phyloP scores from a whole-genome alignment of 2,113 vertebrate genomes.

The Piaya cayana region DNA sequence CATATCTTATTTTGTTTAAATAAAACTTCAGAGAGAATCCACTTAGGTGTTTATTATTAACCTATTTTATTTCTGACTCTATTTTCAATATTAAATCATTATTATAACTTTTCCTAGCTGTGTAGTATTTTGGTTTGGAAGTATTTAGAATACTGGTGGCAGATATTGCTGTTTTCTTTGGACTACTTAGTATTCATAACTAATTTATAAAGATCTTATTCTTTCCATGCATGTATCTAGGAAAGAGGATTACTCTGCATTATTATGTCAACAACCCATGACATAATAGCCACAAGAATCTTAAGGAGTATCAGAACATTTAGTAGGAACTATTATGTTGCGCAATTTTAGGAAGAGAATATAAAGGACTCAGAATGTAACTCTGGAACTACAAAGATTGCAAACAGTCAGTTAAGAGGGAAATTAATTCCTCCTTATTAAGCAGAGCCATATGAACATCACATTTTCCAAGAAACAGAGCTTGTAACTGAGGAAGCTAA shows the following conservation, averaged over 20 bases:
- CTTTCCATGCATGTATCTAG: background rate
- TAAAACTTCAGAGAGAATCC: background rate
- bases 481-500: background rate
- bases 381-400: background rate
- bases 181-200: background rate
- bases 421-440: slow-evolving; percentile 22
- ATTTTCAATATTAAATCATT: background rate
- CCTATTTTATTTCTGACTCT: background rate
- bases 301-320: background rate
- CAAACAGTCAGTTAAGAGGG: background rate
- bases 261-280: background rate
- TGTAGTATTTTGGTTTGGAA: background rate
- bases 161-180: background rate
- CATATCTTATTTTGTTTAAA: background rate
- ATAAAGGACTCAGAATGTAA: slow-evolving; percentile 1
- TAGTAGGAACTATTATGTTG: background rate
- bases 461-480: slow-evolving; percentile 29
- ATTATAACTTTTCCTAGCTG: background rate
- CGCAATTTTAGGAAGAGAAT: background rate
- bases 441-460: background rate
- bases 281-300: background rate
- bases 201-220: background rate
- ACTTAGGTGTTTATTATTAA: background rate
- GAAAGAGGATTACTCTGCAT: slow-evolving; percentile 13
- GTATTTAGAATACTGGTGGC: background rate